These are phyloP conservation scores for Petrolisthes manimaculis DNA, from an alignment of 2,888 invertebrate genomes.

Conservation along the genomic window DNA sequence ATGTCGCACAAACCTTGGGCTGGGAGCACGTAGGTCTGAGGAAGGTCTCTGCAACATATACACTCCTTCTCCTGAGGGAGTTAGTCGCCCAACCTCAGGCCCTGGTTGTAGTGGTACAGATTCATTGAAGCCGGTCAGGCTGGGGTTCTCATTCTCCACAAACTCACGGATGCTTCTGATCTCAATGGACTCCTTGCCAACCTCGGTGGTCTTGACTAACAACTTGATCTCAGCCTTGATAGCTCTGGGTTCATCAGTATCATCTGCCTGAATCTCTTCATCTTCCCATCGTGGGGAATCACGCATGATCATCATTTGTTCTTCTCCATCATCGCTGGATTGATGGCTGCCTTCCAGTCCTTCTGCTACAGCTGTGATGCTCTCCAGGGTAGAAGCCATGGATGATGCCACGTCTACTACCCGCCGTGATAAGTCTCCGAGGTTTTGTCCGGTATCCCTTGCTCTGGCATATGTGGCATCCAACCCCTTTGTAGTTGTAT, in stretches of 20 bases:
- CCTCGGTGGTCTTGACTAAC: slow-evolving; percentile 72
- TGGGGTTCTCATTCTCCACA: slow-evolving; percentile 67
- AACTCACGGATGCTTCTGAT: slow-evolving; percentile 72
- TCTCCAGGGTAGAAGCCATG: slow-evolving; percentile 49
- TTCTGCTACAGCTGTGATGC: slow-evolving; percentile 40
- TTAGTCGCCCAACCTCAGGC: slow-evolving; percentile 31
- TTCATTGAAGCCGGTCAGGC: slow-evolving; percentile 35
- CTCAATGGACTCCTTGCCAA: slow-evolving; percentile 73
- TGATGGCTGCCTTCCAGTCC: slow-evolving; percentile 41
- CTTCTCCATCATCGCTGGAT: slow-evolving; percentile 62
- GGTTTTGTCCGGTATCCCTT: slow-evolving; percentile 39
- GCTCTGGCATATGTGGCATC: neutral
- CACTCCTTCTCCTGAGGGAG: slow-evolving; percentile 22
- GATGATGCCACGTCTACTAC: slow-evolving; percentile 44
- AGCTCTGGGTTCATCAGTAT: slow-evolving; percentile 60
- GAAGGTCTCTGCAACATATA: slow-evolving; percentile 45
- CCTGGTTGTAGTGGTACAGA: slow-evolving; percentile 31
- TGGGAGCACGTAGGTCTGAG: slow-evolving; percentile 47
- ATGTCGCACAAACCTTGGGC: slow-evolving; percentile 64
- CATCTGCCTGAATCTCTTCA: slow-evolving; percentile 65
- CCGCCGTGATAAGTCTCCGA: slow-evolving; percentile 37
- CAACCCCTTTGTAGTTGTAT: neutral
- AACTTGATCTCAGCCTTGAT: slow-evolving; percentile 73
- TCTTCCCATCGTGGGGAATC: slow-evolving; percentile 66
- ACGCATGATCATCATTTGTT: slow-evolving; percentile 62